Conservation (phyloP, 2,888 invertebrate genomes). For the Netelia inedita region DNA sequence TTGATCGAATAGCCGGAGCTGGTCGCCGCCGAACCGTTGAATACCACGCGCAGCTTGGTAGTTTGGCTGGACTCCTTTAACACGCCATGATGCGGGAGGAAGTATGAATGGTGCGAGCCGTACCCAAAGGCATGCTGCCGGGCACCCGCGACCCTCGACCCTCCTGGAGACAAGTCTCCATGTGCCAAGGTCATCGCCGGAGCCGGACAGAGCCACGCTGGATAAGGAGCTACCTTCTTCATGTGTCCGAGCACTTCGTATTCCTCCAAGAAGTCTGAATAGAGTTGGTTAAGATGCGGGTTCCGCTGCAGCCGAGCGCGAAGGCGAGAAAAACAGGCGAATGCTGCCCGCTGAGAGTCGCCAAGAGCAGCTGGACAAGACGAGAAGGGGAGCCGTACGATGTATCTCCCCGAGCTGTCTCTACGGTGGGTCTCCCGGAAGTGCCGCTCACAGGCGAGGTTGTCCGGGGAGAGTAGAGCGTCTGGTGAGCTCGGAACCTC, state of each 20-base stretch:
- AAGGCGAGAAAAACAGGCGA: too few relatives aligned
- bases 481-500: neutral
- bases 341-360: too few relatives aligned
- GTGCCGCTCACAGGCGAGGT: conserved; percentile 40
- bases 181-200: too few relatives aligned
- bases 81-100: neutral
- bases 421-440: too few relatives aligned
- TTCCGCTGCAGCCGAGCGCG: too few relatives aligned
- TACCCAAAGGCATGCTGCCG: neutral
- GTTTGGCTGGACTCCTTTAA: neutral
- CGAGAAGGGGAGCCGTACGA: too few relatives aligned
- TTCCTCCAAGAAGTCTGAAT: neutral
- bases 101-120: neutral
- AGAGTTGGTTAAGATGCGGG: neutral
- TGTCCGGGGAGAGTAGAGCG: neutral
- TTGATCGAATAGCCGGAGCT: too few relatives aligned
- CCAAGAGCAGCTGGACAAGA: too few relatives aligned
- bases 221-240: neutral
- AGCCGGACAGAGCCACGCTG: too few relatives aligned
- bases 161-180: too few relatives aligned
- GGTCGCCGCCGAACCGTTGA: too few relatives aligned
- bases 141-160: neutral
- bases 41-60: neutral
- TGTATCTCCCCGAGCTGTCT: too few relatives aligned
- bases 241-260: neutral